Conservation (phyloP, 2,113 vertebrate species). For the crab-eating macaque (Macaca fascicularis) region T2T-MFA8v1.1 NC_088388.1:44121001-44121500, state of each 20-base stretch:
- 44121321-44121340: neutral
- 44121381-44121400: neutral
- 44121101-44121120: neutral
- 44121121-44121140: neutral
- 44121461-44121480: neutral
- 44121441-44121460: neutral
- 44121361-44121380: neutral
- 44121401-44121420: neutral
- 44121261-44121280: neutral
- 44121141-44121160: neutral
- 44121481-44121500: neutral
- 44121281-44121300: neutral
- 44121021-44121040: neutral
- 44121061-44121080: neutral
- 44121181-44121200: neutral
- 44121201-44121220: neutral
- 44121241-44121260: neutral
- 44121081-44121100: neutral
- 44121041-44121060: neutral
- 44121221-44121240: neutral
- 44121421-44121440: neutral
- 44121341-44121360: slow-evolving; percentile 3
- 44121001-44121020: neutral
- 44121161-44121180: neutral
- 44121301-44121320: neutral